These are phyloP conservation scores for Blennius ocellaris DNA, from an alignment of 2,113 vertebrate genomes.

Conservation along the genomic window DNA sequence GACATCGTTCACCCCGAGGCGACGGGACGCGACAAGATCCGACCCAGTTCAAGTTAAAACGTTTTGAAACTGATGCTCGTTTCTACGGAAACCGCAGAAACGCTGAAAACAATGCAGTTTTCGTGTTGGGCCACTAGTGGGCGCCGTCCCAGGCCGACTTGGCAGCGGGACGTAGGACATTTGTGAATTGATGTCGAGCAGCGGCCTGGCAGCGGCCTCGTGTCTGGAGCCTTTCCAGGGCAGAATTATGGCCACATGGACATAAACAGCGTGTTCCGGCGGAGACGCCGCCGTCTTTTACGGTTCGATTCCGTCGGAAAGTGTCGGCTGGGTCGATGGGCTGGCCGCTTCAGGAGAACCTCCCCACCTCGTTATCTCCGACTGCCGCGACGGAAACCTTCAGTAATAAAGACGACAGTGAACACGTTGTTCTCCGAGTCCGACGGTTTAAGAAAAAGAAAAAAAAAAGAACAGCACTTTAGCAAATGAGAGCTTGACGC, in stretches of 20 bases:
- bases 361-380: conserved; percentile 48
- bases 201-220: conserved; percentile 40
- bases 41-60: no score
- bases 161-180: conserved; percentile 15
- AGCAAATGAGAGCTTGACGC: conserved; percentile 20
- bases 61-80: no score
- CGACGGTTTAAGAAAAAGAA: neutral
- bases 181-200: conserved; percentile 23
- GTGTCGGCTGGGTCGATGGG: no score
- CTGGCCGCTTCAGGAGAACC: conserved; percentile 42
- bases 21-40: no score
- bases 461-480: neutral
- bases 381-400: conserved; percentile 19
- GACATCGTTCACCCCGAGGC: no score
- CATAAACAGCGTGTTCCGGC: no score
- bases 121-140: no score
- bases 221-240: conserved; percentile 53
- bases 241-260: no score
- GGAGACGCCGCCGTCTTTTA: no score
- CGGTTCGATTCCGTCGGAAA: no score
- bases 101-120: no score
- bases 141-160: neutral
- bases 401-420: conserved; percentile 23
- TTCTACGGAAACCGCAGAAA: no score
- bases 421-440: conserved; percentile 7